phyloP scores from a whole-genome alignment of 2,113 vertebrate species.

The Apaloderma vittatum region DNA sequence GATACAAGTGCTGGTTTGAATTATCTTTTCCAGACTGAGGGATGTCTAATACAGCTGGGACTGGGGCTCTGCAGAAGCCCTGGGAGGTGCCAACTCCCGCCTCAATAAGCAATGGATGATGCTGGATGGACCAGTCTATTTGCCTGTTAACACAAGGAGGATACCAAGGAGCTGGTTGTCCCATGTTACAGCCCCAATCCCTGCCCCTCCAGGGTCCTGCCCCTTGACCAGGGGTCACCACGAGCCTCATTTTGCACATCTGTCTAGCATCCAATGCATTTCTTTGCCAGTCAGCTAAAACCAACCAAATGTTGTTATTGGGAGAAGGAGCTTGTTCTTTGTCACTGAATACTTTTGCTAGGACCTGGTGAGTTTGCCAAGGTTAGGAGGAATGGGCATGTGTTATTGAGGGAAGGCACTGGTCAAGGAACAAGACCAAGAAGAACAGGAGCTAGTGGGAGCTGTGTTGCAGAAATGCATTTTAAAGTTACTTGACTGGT shows the following conservation, averaged over 20 bases:
- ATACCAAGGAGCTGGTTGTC: neutral
- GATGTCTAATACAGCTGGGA: neutral
- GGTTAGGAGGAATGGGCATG: neutral
- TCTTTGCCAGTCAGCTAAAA: neutral
- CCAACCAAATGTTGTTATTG: neutral
- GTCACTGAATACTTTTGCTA: neutral
- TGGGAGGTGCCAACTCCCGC: neutral
- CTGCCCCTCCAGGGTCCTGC: neutral
- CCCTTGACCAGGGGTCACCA: neutral
- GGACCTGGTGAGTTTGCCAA: neutral
- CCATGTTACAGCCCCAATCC: neutral
- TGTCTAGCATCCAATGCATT: neutral
- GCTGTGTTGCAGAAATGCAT: neutral
- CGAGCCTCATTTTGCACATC: neutral
- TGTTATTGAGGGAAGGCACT: neutral
- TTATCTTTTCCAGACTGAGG: slow-evolving; percentile 40
- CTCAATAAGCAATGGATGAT: neutral
- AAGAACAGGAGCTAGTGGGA: neutral
- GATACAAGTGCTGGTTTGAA: neutral
- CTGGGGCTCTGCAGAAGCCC: neutral
- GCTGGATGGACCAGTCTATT: neutral
- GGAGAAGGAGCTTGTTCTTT: neutral
- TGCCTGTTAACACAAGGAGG: neutral
- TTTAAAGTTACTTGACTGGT: neutral
- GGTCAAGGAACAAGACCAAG: neutral